Base-by-base conservation (phyloP, 2,888 invertebrate genomes). In the Diarsia mendica region DNA sequence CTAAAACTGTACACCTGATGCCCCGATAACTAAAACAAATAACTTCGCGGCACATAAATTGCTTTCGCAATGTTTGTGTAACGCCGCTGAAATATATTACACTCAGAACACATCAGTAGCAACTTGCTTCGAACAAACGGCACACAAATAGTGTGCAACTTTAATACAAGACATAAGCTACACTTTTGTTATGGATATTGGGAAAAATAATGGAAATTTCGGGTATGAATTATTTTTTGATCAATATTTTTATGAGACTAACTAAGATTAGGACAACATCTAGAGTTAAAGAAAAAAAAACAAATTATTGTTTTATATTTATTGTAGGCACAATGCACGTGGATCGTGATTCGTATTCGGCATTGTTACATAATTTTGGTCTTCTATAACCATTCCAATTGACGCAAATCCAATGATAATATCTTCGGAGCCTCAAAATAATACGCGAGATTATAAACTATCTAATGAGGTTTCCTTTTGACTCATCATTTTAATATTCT, bases 51-150 rank as follows among this genome's bases (percentile, higher is more conserved):
- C 58, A 77, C 77, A 78, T 85, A 74, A 75, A 82, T 83, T 82
- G 70, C 61, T 79, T 85, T 87, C 64, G 74, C 79, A 82, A 85
- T 68, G 64, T 82, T 85, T 87, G 74, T 74, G 70, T 75, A 85
- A 87, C 72, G 11, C 20, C 67, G 64, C 72, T 76, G 71, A 77
- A 77, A 77, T 72, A 82, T 72, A 83, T 85, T 85, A 72, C 72
- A 70, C 67, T n/a, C 39, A 0, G 64, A 53, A 67, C 48, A 66
- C 49, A 82, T 68, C 66, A 68, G 77, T 61, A 64, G 63, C 64
- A 51, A 61, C 65, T 68, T 10, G 68, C 49, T 15, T 48, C 64
- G 82, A 72, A 77, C 82, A 82, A 85, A 77, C 85, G 48, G 72
- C 51, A 39, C n/a, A 65, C 72, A 58, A 80, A 65, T 68, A 82